Percentiles rank a stretch among this genome's conserved stretches.
phyloP scores from a whole-genome alignment of 2,113 vertebrate species.

The Amia ocellicauda region DNA sequence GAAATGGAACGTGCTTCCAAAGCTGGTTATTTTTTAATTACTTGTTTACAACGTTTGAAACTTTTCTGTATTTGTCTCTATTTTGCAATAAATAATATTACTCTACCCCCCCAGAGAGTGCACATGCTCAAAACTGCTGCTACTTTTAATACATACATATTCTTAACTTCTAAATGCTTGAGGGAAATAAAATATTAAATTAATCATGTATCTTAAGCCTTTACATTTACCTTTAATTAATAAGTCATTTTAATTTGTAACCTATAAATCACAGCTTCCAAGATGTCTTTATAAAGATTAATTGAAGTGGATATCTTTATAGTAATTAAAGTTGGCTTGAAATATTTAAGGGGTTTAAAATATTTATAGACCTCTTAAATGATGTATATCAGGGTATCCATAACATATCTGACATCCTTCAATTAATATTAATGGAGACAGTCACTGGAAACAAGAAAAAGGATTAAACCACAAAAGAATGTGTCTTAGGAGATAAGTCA shows the following conservation, averaged over 20 bases:
- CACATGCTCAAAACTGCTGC: no score
- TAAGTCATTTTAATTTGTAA: background rate
- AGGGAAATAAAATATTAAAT: no score
- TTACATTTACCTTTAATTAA: background rate
- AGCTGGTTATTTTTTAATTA: no score
- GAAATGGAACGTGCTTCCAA: no score
- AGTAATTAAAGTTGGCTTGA: conserved; percentile 9
- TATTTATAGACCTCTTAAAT: conserved; percentile 13
- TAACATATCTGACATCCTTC: background rate
- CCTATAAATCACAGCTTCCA: background rate
- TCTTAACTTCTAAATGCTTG: no score
- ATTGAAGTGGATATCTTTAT: conserved; percentile 7
- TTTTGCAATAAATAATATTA: no score
- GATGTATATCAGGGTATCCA: conserved; percentile 6
- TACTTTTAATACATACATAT: no score
- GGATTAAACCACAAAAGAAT: background rate
- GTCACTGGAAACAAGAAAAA: background rate
- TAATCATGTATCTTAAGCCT: no score
- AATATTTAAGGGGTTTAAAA: conserved; percentile 13
- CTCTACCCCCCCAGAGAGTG: no score
- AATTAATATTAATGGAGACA: background rate
- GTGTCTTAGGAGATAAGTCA: background rate
- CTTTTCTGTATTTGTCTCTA: no score
- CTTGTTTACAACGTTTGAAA: no score
- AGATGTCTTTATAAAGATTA: background rate